Evolutionary conservation across 1,140 invertebrate genomes (phyloP).

Genomic region (Drosophila orosa): DNA sequence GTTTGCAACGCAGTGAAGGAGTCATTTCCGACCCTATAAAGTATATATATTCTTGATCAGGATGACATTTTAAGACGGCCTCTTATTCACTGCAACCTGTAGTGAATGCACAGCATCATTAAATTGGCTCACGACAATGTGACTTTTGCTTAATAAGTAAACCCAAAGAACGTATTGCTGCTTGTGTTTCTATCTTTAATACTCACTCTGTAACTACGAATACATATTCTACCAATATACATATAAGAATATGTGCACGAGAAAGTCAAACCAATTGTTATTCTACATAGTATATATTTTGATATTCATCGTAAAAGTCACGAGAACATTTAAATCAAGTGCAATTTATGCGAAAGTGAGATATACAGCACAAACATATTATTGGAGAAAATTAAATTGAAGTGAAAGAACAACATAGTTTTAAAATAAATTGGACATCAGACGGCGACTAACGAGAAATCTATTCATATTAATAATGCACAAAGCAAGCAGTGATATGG

Average conservation of each 20-base stretch:
- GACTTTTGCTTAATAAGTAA: too few species aligned
- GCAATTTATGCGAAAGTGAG: not conserved
- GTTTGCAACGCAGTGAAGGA: too few species aligned
- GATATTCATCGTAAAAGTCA: not conserved
- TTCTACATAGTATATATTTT: not conserved
- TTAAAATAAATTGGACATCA: not conserved
- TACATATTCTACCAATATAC: not conserved
- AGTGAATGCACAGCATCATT: too few species aligned
- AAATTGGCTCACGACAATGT: too few species aligned
- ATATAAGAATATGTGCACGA: not conserved
- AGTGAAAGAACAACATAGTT: not conserved
- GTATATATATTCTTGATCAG: too few species aligned
- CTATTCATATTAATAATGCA: constrained; percentile 16
- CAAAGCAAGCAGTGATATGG: constrained; percentile 16
- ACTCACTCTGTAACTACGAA: not conserved
- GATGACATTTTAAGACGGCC: too few species aligned
- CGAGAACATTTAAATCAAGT: not conserved
- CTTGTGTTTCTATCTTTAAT: too few species aligned
- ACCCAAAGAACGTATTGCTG: too few species aligned
- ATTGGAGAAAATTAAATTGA: constrained; percentile 3
- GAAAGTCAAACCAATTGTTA: not conserved
- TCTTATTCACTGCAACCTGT: too few species aligned
- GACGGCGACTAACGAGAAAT: constrained; percentile 5
- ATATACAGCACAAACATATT: not conserved
- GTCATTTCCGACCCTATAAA: too few species aligned